Evolutionary conservation across 2,797 vertebrate species (phyloP), one percentile per base, ranked within the genome.

Genomic region (Cossypha caffra): DNA sequence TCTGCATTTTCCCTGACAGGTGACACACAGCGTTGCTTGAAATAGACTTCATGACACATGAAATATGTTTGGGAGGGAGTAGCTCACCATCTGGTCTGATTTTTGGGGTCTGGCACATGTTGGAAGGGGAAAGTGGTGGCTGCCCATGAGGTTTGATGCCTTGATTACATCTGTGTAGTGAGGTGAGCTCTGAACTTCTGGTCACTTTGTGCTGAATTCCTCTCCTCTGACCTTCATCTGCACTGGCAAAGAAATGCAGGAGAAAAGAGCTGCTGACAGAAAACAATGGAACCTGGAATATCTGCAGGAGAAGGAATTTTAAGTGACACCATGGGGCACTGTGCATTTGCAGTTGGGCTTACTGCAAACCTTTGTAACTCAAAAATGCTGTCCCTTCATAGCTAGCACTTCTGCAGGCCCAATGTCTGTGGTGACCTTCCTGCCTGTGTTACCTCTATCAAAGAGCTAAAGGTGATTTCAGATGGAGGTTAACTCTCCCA

Each of bases 1-100:
- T 77, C 69, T 92, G 69, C 54, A 43, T 86, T 84, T 72, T 52
- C 20, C 8, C 28, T 90, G 92, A 72, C 76, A 75, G 83, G 58
- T 86, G 77, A 61, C 69, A 50, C 21, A 76, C 10, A 52, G 29
- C 3, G 2, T 57, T 90, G 29, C 66, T 90, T 58, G 86, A 75
- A 88, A 72, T 86, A 75, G 66, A 81, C 21, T 94, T 68, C 13
- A 52, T 42, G 37, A 78, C 0, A 5, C 78, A 74, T 54, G 67
- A 74, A 84, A 74, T n/a, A 35, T n/a, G n/a, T 54, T 94, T 4
- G 5, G 51, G 72, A 84, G 64, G 43, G 47, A 66, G 66, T 15
- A 72, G 69, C 66, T 83, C 28, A 28, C 29, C 3, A 9, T 78
- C 42, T 86, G 50, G 26, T 64, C 73, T 72, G 58, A 43, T n/a